phyloP scores from a whole-genome alignment of 2,888 invertebrate genomes.

The Panopea generosa region DNA sequence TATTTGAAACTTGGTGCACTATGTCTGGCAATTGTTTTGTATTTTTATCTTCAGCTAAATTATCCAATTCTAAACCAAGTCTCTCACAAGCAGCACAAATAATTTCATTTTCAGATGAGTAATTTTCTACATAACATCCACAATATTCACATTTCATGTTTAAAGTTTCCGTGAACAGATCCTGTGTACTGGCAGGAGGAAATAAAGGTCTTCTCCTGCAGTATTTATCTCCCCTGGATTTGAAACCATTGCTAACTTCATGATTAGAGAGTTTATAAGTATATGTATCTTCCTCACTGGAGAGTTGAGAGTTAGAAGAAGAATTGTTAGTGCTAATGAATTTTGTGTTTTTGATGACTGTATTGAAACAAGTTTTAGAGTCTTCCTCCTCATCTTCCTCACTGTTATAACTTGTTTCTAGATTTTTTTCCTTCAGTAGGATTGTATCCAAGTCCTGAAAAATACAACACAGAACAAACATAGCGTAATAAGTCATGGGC shows the following conservation, averaged over 20 bases:
- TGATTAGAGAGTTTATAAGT: neutral
- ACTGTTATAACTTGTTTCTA: conserved; percentile 11
- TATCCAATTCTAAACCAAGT: conserved; percentile 48
- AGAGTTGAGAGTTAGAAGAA: neutral
- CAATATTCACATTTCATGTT: conserved; percentile 46
- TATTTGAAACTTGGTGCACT: too few species aligned
- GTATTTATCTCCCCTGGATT: conserved; percentile 24
- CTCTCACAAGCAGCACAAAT: conserved; percentile 46
- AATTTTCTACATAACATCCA: conserved; percentile 21
- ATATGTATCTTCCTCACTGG: neutral
- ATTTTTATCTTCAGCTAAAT: conserved; percentile 11
- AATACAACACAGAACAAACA: too few species aligned
- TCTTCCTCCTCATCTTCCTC: conserved; percentile 1
- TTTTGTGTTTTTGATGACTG: conserved; percentile 38
- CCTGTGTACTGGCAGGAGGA: conserved; percentile 20
- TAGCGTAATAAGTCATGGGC: too few species aligned
- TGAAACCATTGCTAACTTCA: neutral
- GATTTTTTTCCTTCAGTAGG: conserved; percentile 1
- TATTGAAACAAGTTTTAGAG: neutral
- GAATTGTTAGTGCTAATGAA: neutral
- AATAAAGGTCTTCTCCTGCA: conserved; percentile 23
- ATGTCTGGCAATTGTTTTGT: neutral
- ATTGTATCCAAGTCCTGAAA: conserved; percentile 35
- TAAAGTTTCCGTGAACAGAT: neutral
- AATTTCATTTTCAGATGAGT: conserved; percentile 14